These are phyloP conservation scores for Brachypalpus laphriformis DNA, from an alignment of 2,888 invertebrate species.

Conservation along the genomic window DNA sequence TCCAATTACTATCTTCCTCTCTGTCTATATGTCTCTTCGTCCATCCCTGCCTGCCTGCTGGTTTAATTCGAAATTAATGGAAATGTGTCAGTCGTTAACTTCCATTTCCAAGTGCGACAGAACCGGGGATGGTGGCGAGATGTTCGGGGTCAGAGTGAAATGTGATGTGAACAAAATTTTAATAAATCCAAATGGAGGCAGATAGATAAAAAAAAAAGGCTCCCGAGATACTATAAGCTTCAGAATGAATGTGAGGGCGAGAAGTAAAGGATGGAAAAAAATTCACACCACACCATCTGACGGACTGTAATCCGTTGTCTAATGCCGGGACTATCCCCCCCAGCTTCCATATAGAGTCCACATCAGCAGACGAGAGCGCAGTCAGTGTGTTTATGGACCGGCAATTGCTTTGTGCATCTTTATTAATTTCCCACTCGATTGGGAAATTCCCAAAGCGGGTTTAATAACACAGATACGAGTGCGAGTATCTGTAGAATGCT, in stretches of 20 bases:
- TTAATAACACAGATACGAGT: slow-evolving; percentile 42
- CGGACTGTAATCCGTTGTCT: slow-evolving; percentile 35
- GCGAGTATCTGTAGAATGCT: slow-evolving; percentile 37
- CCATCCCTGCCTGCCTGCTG: slow-evolving; percentile 10
- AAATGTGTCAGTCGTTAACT: slow-evolving; percentile 74
- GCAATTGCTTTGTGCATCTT: slow-evolving; percentile 74
- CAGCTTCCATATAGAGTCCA: not conserved
- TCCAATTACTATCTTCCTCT: slow-evolving; percentile 71
- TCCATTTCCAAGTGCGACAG: slow-evolving; percentile 54
- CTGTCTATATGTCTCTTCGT: not conserved
- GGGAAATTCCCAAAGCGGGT: slow-evolving; percentile 67
- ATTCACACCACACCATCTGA: slow-evolving; percentile 29
- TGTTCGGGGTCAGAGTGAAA: slow-evolving; percentile 42
- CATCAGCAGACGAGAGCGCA: slow-evolving; percentile 22
- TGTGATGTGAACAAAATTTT: slow-evolving; percentile 73
- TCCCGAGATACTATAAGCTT: slow-evolving; percentile 40
- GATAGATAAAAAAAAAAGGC: not conserved
- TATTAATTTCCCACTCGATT: slow-evolving; percentile 73
- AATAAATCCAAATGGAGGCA: slow-evolving; percentile 69
- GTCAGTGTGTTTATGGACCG: slow-evolving; percentile 59
- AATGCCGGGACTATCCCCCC: slow-evolving; percentile 13
- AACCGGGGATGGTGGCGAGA: not conserved
- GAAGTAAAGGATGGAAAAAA: slow-evolving; percentile 14
- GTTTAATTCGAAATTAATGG: slow-evolving; percentile 73
- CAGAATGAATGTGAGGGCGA: slow-evolving; percentile 30